Conservation (phyloP, 2,888 invertebrate species). For the Bhutanitis thaidina region DNA sequence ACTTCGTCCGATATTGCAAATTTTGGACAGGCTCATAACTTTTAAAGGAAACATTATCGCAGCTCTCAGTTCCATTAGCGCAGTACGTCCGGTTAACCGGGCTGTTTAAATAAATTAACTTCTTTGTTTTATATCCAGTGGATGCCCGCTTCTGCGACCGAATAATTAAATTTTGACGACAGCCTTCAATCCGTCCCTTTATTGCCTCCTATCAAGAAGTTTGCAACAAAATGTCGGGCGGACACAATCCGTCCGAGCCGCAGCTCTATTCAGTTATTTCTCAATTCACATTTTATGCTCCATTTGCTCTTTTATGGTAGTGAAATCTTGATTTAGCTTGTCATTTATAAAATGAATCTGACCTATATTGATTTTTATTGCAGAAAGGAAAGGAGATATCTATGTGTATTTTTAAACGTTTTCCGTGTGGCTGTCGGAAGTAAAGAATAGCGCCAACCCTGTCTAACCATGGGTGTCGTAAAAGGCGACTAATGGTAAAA, state of each 20-base stretch:
- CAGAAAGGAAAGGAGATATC: too few species aligned
- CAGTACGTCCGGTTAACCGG: constrained; percentile 27
- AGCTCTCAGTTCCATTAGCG: too few species aligned
- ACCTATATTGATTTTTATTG: not conserved
- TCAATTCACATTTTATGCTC: not conserved
- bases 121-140: constrained; percentile 37
- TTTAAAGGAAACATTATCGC: too few species aligned
- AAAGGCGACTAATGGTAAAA: too few species aligned
- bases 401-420: too few species aligned
- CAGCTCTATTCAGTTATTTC: not conserved
- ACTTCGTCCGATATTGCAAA: too few species aligned
- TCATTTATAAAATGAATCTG: too few species aligned
- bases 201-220: not conserved
- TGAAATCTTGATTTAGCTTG: not conserved
- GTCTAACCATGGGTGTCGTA: too few species aligned
- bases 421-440: too few species aligned
- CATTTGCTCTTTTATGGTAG: not conserved
- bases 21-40: too few species aligned
- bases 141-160: not conserved
- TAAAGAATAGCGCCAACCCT: too few species aligned
- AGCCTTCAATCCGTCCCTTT: not conserved
- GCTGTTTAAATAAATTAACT: constrained; percentile 52
- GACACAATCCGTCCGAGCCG: not conserved
- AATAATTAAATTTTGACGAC: constrained; percentile 27
- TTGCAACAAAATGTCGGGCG: not conserved